phyloP scores from a whole-genome alignment of 2,113 vertebrate genomes.

The Gnathonemus longibarbis region DNA sequence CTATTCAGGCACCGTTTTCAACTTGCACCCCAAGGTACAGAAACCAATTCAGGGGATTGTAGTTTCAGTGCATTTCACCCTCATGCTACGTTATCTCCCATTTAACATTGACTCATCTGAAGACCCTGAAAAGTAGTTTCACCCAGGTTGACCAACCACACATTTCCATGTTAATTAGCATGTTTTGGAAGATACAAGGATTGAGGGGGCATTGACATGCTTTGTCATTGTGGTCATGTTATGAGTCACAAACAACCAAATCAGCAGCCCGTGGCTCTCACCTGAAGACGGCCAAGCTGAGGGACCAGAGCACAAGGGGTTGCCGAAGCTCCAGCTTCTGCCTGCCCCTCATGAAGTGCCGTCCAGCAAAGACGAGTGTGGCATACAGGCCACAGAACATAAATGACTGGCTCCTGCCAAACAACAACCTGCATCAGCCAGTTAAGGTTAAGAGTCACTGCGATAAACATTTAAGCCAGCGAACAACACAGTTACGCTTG shows the following conservation, averaged over 20 bases:
- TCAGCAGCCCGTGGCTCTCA: constrained; percentile 35
- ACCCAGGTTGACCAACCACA: neutral
- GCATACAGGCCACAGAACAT: constrained; percentile 62
- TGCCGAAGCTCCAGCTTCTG: constrained; percentile 63
- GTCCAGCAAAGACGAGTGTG: constrained; percentile 60
- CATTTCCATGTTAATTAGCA: neutral
- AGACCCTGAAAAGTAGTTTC: neutral
- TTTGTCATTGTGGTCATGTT: neutral
- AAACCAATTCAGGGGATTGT: neutral
- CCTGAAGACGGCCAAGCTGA: constrained; percentile 78
- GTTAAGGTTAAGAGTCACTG: neutral
- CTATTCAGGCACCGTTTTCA: neutral
- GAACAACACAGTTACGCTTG: neutral
- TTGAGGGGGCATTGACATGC: neutral
- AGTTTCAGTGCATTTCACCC: neutral
- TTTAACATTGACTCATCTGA: neutral
- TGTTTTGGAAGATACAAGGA: neutral
- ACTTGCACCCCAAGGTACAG: neutral
- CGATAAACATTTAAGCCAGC: neutral
- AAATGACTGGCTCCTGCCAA: constrained; percentile 53
- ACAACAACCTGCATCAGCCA: neutral
- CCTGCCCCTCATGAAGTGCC: constrained; percentile 66
- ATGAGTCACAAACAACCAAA: neutral
- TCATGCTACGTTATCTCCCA: neutral
- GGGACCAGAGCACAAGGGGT: constrained; percentile 71